Evolutionary conservation across 2,113 vertebrate genomes (phyloP), one percentile per base, ranked within the genome.

Genomic region (Oncorhynchus nerka): DNA sequence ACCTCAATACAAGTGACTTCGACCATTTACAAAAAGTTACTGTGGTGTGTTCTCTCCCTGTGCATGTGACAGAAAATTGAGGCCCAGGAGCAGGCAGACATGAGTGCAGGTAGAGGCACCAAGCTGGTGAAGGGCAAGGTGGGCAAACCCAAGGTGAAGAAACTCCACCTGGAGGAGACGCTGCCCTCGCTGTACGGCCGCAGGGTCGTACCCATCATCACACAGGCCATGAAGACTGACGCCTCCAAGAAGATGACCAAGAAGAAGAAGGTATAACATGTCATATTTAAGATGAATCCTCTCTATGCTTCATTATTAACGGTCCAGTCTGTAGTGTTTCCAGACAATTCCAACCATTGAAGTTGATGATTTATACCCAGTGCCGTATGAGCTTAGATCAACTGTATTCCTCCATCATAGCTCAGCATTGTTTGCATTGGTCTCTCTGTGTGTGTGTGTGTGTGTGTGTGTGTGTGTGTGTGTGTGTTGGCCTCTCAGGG

Each of bases 71-170:
- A 97, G 96, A 94, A 94, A 90, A 91, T 97, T 69, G 96, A 97
- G 92, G 93, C 93, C 1, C 93, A 94, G 85, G 97, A 99, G 90
- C 93, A 92, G 78, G 97, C 99, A 82, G 97, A 95, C 68, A 74
- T 92, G 89, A 89, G 88, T 57, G 80, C 91, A 62, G 97, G 97
- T 5, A 94, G 93, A 86, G 87, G 88, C 78, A 90, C 95, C 77
- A 99, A 97, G 87, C 89, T 97, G 83, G 93, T 99, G 81, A 99
- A 98, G 90, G 97, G 97, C 20, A 99, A 99, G 93, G 94, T 98
- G 78, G 97, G 98, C 68, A 99, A 99, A 88, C 96, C 97, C 67
- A 99, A 99, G 87, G 93, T 92, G 64, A 98, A 97, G 93, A 98
- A 96, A 88, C 83, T 99, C 86, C 96, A 97, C 39, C 79, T 99